Percentiles rank a stretch among this genome's conserved stretches.
Evolutionary conservation across 2,888 invertebrate genomes (phyloP).

Genomic region (Gisinianus flammeolus): DNA sequence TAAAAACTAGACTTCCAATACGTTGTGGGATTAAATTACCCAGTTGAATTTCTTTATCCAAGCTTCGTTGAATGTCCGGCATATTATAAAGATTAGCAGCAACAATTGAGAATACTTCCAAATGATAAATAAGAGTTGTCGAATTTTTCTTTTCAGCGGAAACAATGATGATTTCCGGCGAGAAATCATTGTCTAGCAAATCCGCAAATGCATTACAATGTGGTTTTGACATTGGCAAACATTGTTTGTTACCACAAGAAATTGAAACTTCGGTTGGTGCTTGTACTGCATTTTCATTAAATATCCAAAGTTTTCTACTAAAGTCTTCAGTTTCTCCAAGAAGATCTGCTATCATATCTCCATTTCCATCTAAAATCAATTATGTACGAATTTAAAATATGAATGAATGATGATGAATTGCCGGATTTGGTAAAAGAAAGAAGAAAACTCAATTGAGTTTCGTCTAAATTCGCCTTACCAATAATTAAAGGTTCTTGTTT

Average conservation of each 20-base stretch:
- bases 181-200: conserved; percentile 48
- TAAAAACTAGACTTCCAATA: conserved; percentile 80
- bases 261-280: neutral
- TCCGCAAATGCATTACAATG: conserved; percentile 52
- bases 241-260: neutral
- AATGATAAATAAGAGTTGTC: neutral
- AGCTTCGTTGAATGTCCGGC: neutral
- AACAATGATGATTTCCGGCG: conserved; percentile 50
- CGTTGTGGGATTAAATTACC: conserved; percentile 13
- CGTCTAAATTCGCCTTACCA: conserved; percentile 66
- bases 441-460: neutral
- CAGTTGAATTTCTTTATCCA: conserved; percentile 1
- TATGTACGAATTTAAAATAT: neutral
- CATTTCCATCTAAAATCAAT: conserved; percentile 68
- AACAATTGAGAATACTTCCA: conserved; percentile 12
- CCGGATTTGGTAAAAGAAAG: neutral
- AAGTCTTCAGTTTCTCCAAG: conserved; percentile 68
- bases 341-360: conserved; percentile 90
- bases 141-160: conserved; percentile 15
- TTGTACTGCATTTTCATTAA: conserved; percentile 11
- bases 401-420: neutral
- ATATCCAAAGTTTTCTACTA: conserved; percentile 42
- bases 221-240: conserved; percentile 40
- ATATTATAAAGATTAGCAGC: neutral
- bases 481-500: conserved; percentile 73